Base-by-base conservation (phyloP, 2,797 vertebrate genomes). In the Gallirallus australis region DNA sequence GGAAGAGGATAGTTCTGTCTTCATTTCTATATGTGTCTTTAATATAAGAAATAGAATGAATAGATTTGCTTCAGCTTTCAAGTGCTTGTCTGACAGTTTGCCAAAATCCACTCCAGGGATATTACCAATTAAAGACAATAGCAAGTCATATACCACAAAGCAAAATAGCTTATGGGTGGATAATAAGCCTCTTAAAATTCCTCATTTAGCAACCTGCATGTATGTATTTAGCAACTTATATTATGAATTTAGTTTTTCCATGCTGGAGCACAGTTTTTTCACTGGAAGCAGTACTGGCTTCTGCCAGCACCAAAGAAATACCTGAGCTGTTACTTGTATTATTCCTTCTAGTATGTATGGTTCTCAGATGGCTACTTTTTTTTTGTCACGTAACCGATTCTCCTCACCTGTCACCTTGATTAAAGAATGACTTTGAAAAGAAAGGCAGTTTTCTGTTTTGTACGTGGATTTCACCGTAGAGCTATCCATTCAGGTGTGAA, bases 321-420 rank as follows among this genome's bases (percentile, higher is more conserved):
- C 11, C 42, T 72, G 61, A 86, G 19, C 33, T 92, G 42, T 64
- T 3, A 1, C 23, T 91, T 69, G 8, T 2, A 37, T 89, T 84
- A 53, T 68, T 87, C 48, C 24, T 73, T 80, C 80, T 78, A 92
- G 11, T 73, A 52, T 37, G 15, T 37, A 80, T 59, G 23, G 7
- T 88, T 83, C 54, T 73, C 48, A 53, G 24, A 68, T 90, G 7
- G 18, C 23, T 82, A 6, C 12, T 57, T 72, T 71, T 45, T 45
- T 65, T 71, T 54, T 8, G 72, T 90, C 68, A 88, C 59, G 9
- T 81, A 95, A 82, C 65, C 65, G 42, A 53, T 92, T 92, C 21
- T 90, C 48, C 66, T 61, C 27, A 80, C 69, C 63, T 88, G 93
- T 90, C 94, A 76, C 63, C 69, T 88, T 79, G 77, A 90, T 93